Conservation (phyloP, 2,113 vertebrate species). For the Catharus bicknelli region DNA sequence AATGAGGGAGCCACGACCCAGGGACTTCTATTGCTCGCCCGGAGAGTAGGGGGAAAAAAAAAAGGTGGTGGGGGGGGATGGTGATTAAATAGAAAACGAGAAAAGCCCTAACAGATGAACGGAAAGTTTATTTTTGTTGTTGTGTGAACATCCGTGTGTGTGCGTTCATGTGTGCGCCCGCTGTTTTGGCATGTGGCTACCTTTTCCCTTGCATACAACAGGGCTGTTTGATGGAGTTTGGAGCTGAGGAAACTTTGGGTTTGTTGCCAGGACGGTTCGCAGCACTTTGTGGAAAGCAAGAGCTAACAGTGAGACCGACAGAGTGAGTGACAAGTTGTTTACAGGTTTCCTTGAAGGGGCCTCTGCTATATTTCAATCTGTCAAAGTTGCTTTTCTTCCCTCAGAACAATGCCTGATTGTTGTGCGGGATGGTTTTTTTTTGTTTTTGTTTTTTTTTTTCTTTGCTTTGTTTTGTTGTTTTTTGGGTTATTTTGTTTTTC, state of each 20-base stretch:
- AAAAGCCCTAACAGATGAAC: background rate
- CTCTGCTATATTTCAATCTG: constrained; percentile 94
- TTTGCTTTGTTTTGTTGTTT: background rate
- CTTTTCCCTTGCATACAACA: constrained; percentile 42
- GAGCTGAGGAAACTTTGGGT: constrained; percentile 73
- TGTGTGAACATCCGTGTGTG: background rate
- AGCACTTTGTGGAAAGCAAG: constrained; percentile 75
- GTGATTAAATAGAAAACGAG: background rate
- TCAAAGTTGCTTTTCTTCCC: constrained; percentile 93
- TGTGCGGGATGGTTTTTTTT: constrained; percentile 46
- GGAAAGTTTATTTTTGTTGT: background rate
- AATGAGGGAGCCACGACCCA: background rate
- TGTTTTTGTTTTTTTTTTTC: constrained; percentile 49
- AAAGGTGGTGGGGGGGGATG: rapidly evolving
- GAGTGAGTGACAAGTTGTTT: constrained; percentile 88
- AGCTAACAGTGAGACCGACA: constrained; percentile 73
- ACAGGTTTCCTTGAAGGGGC: constrained; percentile 88
- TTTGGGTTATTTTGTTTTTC: background rate
- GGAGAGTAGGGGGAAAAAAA: rapidly evolving
- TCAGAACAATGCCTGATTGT: constrained; percentile 94
- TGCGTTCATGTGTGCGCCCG: background rate
- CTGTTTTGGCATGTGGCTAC: constrained; percentile 58
- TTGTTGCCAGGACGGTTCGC: constrained; percentile 75
- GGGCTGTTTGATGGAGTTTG: constrained; percentile 72
- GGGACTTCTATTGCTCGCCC: background rate